These are phyloP conservation scores for Apocheima hispidaria DNA, from an alignment of 2,888 invertebrate genomes.

Conservation along the genomic window DNA sequence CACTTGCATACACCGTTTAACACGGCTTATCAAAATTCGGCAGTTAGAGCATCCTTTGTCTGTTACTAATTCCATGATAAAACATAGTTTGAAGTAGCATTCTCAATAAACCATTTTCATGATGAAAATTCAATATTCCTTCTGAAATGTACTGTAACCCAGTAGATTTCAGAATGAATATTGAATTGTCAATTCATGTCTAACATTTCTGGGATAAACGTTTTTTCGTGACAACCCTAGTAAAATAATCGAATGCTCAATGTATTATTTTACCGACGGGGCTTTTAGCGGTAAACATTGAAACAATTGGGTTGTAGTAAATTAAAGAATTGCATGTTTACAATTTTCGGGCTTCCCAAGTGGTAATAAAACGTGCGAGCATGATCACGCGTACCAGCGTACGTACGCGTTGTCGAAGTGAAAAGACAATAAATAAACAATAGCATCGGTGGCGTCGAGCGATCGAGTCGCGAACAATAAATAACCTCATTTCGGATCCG, in stretches of 20 bases:
- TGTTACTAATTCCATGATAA: not conserved
- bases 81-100: not conserved
- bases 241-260: constrained; percentile 28
- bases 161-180: not conserved
- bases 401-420: constrained; percentile 37
- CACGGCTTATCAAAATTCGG: no score
- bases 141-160: no score
- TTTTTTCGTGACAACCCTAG: constrained; percentile 28
- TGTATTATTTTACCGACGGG: constrained; percentile 32
- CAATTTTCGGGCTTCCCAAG: constrained; percentile 16
- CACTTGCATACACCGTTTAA: no score
- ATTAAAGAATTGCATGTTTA: constrained; percentile 38
- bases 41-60: no score
- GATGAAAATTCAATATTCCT: no score
- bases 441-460: constrained; percentile 48
- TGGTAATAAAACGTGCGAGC: constrained; percentile 25
- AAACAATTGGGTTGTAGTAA: constrained; percentile 33
- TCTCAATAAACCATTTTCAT: not conserved
- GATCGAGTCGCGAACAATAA: constrained; percentile 54
- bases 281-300: constrained; percentile 40
- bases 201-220: not conserved
- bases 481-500: constrained; percentile 56
- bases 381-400: constrained; percentile 33
- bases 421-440: constrained; percentile 55
- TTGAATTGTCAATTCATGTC: not conserved